Evolutionary conservation across 2,888 invertebrate genomes (phyloP).

Genomic region (Philereme vetulata): DNA sequence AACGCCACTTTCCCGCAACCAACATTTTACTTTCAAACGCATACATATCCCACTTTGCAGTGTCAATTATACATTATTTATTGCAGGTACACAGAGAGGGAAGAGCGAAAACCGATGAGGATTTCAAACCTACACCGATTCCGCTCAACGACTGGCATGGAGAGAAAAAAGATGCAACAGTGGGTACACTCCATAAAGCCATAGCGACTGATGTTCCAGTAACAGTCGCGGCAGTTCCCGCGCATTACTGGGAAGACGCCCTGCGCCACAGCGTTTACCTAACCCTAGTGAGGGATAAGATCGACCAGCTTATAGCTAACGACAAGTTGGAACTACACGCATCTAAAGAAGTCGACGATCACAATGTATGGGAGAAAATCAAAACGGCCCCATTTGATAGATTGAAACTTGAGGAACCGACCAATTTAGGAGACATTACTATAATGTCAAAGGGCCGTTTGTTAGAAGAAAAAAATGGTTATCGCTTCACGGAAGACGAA

Average conservation of each 20-base stretch:
- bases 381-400: constrained; percentile 75
- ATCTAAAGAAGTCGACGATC: constrained; percentile 69
- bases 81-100: constrained; percentile 65
- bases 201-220: constrained; percentile 51
- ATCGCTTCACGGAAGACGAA: constrained; percentile 82
- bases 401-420: constrained; percentile 65
- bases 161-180: constrained; percentile 46
- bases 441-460: constrained; percentile 86
- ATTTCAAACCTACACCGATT: constrained; percentile 74
- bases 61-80: constrained; percentile 36
- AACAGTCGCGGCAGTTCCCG: constrained; percentile 56
- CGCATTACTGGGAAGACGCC: constrained; percentile 87
- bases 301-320: constrained; percentile 76
- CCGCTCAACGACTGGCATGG: constrained; percentile 68
- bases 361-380: constrained; percentile 77
- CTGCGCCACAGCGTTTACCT: constrained; percentile 87
- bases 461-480: constrained; percentile 78
- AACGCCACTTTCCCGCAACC: constrained; percentile 72
- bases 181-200: constrained; percentile 58
- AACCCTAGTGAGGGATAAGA: constrained; percentile 84
- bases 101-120: constrained; percentile 56
- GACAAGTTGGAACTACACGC: constrained; percentile 52
- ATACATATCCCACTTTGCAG: constrained; percentile 49
- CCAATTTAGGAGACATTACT: constrained; percentile 85
- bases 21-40: constrained; percentile 82